Base-by-base conservation (phyloP, 2,888 invertebrate genomes). In the Parapristionchus giblindavisi region DNA sequence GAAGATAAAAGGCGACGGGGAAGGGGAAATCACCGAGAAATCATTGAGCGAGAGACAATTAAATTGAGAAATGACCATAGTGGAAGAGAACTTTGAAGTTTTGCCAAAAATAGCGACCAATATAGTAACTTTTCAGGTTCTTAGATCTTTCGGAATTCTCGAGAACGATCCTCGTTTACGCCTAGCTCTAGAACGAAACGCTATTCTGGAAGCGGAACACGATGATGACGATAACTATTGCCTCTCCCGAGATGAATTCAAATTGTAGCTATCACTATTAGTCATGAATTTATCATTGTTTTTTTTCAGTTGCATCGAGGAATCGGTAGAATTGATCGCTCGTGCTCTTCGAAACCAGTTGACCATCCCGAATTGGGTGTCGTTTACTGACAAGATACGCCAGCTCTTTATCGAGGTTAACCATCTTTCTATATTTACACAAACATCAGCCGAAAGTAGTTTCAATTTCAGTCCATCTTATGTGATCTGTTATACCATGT, bases 371-470 rank as follows among this genome's bases (percentile, higher is more conserved):
- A 96, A 96, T 88, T 96, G 95, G 89, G 91, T 92, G 76, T 93
- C 93, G 75, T 97, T 98, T 89, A 93, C 93, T 51, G 93, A 94
- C 88, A 93, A 94, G 87, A 93, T 98, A 78, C 95, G 96, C 89
- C 94, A 96, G 81, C 94, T 97, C 89, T 98, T 95, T 89, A 93
- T 93, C 93, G 92, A 93, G 85, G 95, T 94, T 88, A 94, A 94
- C 89, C 92, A 92, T 36, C 3, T 94, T 83, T 92, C 92, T 36
- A 66, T 32, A 11, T 24, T 17, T 52, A 52, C 52, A 21, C 52
- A 5, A 52, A 17, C 52, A 52, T n/a, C 6, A 11, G 21, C 21
- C 8, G 34, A 29, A 14, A 29, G 5, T 27, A 29, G 34, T 32
- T 29, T 27, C 34, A 58, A 6, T 58, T 5, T 66, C n/a, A 56